Base-by-base conservation (phyloP, 1,140 invertebrate genomes). In the Agrilus planipennis region DNA sequence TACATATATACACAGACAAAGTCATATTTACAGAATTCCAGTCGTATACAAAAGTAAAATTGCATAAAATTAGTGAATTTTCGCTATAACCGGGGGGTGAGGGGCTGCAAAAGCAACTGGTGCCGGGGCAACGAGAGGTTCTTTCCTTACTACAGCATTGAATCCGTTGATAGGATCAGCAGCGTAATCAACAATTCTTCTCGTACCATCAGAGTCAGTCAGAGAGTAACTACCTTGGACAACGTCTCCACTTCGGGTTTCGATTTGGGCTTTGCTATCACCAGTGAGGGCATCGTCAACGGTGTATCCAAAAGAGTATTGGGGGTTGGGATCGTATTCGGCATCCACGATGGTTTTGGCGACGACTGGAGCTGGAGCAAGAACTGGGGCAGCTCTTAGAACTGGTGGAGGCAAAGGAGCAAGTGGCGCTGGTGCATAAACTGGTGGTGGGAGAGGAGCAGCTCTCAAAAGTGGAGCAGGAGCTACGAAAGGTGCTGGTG, bases 171-270 rank as follows among this genome's bases (percentile, higher is more conserved):
- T 21, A 2, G 18, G 7, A 22, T 36, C 34, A 16, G 34, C 34
- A 10, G 71, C 69, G 40, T 74, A 67, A 36, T 36, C 34, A 9
- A 36, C 34, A 12, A 16, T 36, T 21, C 34, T 18, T 36, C 71
- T 68, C 25, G 68, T 69, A 36, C 74, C 75, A 51, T 77, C 75
- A 0, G 75, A 69, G 42, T 78, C 75, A 14, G 73, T 63, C 11
- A 77, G 54, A 1, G 70, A 74, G 57, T 77, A 77, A 16, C 67
- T 66, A 20, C 75, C 75, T 46, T 73, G 67, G 7, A 77, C 75
- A 14, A 74, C 65, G 49, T 77, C 74, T 5, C 75, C 75, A 32
- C 62, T 58, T 1, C 69, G 58, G n/a, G 64, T 64, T 52, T 72
- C 70, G 31, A 69, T 61, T 34, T 72, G 69, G 41, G 62, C 64